Evolutionary conservation across 2,113 vertebrate genomes (phyloP), one percentile per base, ranked within the genome.

Genomic region (Prochilodus magdalenae): DNA sequence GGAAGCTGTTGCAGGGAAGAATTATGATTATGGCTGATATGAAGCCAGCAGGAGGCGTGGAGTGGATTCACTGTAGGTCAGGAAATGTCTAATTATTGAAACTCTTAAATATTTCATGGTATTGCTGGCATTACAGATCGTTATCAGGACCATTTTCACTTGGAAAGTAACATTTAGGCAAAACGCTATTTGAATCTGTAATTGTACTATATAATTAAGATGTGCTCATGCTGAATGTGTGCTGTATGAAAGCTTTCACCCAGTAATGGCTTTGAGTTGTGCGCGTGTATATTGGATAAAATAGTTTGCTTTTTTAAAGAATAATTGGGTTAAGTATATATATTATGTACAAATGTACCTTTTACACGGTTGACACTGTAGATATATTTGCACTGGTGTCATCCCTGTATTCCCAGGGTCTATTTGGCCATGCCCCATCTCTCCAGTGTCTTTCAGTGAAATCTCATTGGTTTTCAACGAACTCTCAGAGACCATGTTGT

Each of bases 51-150:
- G 66, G 36, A 70, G 10, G 10, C 13, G 33, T n/a, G 33, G 20
- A 44, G 33, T 20, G 65, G 27, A 65, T 29, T 30, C 27, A 15
- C 13, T 65, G 5, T 36, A 36, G 65, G 66, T 44, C 66, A 70
- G 33, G 22, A 70, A 70, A 70, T n/a, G 40, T 44, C 66, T 70
- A 36, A 44, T 44, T 70, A 44, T 70, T 44, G 36, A 44, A n/a
- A 12, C 20, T 1, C 40, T 70, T 70, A n/a, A n/a, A n/a, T n/a
- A 3, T 44, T 70, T 70, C 12, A 44, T 44, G 33, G n/a, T 44
- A 24, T 44, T 40, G 66, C 66, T 44, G 30, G 6, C 3, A 40
- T 70, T 44, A 24, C 3, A n/a, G 66, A n/a, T 36, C 29, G 14
- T 33, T 36, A 67, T 70, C 66, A n/a, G 11, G 36, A 40, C 44